Percentiles rank a stretch among this genome's conserved stretches.
Conservation (phyloP, 2,888 invertebrate species). For the Stratiomys singularior region DNA sequence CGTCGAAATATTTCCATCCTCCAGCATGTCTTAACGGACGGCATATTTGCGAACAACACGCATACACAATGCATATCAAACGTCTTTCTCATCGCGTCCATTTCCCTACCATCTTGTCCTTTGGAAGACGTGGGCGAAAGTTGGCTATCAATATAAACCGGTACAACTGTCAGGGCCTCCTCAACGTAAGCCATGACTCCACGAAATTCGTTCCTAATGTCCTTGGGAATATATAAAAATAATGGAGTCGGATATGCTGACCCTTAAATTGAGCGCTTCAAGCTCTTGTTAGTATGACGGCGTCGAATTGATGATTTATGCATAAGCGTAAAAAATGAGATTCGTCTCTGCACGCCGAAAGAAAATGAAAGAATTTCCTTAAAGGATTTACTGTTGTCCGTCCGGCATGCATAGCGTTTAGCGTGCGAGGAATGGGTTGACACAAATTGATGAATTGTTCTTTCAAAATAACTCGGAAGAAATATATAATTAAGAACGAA, state of each 20-base stretch:
- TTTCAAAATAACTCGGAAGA: not conserved
- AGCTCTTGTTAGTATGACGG: constrained; percentile 20
- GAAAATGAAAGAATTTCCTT: no score
- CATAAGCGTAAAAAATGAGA: not conserved
- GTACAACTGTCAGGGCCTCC: no score
- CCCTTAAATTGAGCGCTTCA: constrained; percentile 18
- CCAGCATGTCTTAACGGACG: not conserved
- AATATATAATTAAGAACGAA: not conserved
- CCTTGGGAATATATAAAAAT: constrained; percentile 17
- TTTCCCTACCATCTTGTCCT: not conserved
- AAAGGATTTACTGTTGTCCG: no score
- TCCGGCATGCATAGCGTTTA: no score
- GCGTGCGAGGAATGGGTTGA: not conserved
- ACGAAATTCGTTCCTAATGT: constrained; percentile 33
- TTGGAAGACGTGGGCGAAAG: not conserved
- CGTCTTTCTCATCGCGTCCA: not conserved
- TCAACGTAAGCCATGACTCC: not conserved
- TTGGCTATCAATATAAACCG: not conserved
- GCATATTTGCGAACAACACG: not conserved
- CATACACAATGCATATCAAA: not conserved
- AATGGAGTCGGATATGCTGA: constrained; percentile 10
- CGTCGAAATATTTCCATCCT: constrained; percentile 19
- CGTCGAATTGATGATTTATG: constrained; percentile 37
- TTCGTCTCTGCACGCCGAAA: no score
- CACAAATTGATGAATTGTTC: not conserved